Base-by-base conservation (phyloP, 2,797 vertebrate genomes). In the Heterohyrax brucei region DNA sequence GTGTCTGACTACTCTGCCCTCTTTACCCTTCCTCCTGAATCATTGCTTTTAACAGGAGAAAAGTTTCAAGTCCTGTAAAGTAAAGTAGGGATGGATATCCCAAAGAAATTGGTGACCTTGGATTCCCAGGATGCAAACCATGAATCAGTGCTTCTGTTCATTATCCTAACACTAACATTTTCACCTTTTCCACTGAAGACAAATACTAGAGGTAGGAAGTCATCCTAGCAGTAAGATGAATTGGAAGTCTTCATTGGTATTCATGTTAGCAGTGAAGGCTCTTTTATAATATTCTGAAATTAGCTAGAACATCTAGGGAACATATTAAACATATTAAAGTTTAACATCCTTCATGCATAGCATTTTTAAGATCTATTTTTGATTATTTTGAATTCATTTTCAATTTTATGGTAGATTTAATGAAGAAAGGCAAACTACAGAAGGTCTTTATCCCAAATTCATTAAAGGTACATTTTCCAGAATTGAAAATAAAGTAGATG, bases 61-160 rank as follows among this genome's bases (percentile, higher is more conserved):
- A 96, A 68, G 59, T 98, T 99, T 98, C 99, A 99, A 98, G 98
- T 98, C 72, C 93, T 99, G 87, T 98, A 98, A 61, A 98, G 98
- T 19, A 98, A 98, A 9, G 73, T 78, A 85, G 73, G 81, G 89
- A 98, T 2, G 99, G 98, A 83, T 99, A 98, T 87, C 98, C 98
- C 1, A 98, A 98, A 96, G 99, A 98, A 96, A 98, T 99, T 59
- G 98, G 98, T 96, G 98, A 97, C 62, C 98, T 99, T 12, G 98
- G 98, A 53, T 98, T 99, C n/a, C 99, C 98, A 4, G 98, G 98
- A 95, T 97, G 83, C 0, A 16, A 98, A 3, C 97, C 98, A 93
- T 98, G 98, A 87, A 89, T 98, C 24, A 98, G 99, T 53, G 98
- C 98, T 0, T 97, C 98, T 1, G 98, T 98, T 72, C 46, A 98